Evolutionary conservation across 2,113 vertebrate genomes (phyloP), one percentile per base, ranked within the genome.

Genomic region (Catharus fuscescens): DNA sequence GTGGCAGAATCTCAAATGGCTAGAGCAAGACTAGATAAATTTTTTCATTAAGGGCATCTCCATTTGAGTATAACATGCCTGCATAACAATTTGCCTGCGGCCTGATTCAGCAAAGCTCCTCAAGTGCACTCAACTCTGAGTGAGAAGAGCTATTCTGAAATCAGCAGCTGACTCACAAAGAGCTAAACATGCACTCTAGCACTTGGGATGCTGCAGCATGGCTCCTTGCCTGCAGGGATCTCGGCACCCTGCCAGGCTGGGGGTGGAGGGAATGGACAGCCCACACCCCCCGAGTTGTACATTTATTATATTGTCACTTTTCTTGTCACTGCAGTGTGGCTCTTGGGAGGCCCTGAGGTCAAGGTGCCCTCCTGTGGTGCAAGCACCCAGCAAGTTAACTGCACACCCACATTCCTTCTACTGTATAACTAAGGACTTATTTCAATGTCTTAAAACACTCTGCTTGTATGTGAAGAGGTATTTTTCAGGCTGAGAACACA

Each of bases 201-300:
- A 14, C 31, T 80, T 70, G 79, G 56, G 87, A 67, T 71, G 69
- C 48, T 87, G 34, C 38, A 38, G 50, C 0, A 0, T 40, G 57
- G 52, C 20, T 87, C 24, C 44, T 73, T 0, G 0, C 19, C 72
- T 57, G 64, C 5, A 0, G 29, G 64, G 34, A 78, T 5, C 56
- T 89, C 0, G 0, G 57, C 23, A 8, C 12, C 13, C 53, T 69
- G 53, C 23, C 57, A 86, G 36, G 44, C 42, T 34, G 24, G 14
- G 45, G 10, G 19, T 42, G 38, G 44, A 52, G 9, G 16, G 80
- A 69, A 47, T 0, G 0, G 15, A 16, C 32, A 47, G 19, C 31
- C 6, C 13, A 14, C n/a, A 20, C 10, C 3, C 11, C 5, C 13
- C 0, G 4, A 74, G 8, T 0, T 56, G 6, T 36, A 57, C 10